phyloP scores from a whole-genome alignment of 1,140 invertebrate species.

The Hormaphis cornu region DNA sequence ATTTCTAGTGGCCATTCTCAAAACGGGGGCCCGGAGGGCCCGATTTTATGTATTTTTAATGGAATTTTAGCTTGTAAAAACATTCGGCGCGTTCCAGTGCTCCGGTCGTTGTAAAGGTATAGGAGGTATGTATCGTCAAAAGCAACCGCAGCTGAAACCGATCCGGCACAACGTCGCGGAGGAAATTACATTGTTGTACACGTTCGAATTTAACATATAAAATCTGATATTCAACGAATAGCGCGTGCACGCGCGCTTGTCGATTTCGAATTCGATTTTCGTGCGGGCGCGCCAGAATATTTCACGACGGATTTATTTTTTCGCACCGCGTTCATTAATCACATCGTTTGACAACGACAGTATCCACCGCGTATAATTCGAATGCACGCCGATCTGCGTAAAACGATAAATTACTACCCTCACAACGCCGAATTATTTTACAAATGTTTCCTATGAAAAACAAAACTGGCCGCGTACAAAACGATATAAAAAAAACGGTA shows the following conservation, averaged over 20 bases:
- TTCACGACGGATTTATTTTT: neutral
- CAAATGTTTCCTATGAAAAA: too few species aligned
- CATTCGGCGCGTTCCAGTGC: neutral
- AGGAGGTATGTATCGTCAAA: neutral
- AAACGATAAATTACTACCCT: too few species aligned
- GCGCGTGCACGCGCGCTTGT: too few species aligned
- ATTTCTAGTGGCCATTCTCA: neutral
- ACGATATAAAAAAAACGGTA: neutral
- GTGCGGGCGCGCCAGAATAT: neutral
- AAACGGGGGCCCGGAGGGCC: neutral
- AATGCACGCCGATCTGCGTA: too few species aligned
- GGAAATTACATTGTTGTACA: too few species aligned
- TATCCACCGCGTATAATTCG: neutral
- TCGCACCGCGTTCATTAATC: neutral
- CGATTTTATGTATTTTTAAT: neutral
- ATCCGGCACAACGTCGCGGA: too few species aligned
- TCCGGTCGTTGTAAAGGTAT: neutral
- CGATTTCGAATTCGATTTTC: neutral
- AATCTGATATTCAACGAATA: neutral
- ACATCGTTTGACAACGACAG: neutral
- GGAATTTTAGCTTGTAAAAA: conserved; percentile 1
- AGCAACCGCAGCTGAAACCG: neutral
- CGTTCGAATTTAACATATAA: neutral
- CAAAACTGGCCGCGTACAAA: neutral
- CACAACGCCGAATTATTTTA: too few species aligned